Base-by-base conservation (phyloP, 2,888 invertebrate species). In the Ganaspis brasiliensis region DNA sequence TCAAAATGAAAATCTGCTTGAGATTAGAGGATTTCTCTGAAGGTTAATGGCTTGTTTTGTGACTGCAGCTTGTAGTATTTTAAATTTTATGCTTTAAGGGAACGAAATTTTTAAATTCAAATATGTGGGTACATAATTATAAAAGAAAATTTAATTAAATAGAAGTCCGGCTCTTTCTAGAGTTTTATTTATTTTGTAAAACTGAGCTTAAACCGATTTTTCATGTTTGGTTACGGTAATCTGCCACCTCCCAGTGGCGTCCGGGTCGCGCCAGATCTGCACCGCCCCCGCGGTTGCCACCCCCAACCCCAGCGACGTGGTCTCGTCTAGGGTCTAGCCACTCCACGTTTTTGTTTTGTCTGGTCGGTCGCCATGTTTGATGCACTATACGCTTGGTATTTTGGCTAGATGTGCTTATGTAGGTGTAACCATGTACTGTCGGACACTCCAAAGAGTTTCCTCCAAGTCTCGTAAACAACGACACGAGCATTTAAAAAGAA, bases 311-410 rank as follows among this genome's bases (percentile, higher is more conserved):
- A 37, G 21, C 24, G 37, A 72, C 67, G 37, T 40, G 80, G 75
- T 78, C 72, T 79, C 78, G 80, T 81, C 82, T 80, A 81, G 78
- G 75, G 75, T 79, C 80, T 78, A 78, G 74, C 79, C 75, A 67
- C 59, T 49, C 70, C 26, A 55, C 72, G 80, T 83, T 84, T 83
- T 81, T 82, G 74, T 84, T 82, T 84, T 74, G 80, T 80, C 81
- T 74, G 80, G 74, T 78, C 72, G 59, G 72, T 75, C 73, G 82
- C 81, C 83, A 83, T 80, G 79, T 80, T 84, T 78, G 79, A 83
- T 84, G 80, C 83, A 81, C 77, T 79, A 76, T 73, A 74, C 76
- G 72, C 61, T 31, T 14, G 12, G 59, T n/a, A 31, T n/a, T 14
- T 57, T 19, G 16, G 9, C 16, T 61, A 19, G 16, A 16, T 61